phyloP scores from a whole-genome alignment of 2,888 invertebrate species.

The Dorcus hopei region DNA sequence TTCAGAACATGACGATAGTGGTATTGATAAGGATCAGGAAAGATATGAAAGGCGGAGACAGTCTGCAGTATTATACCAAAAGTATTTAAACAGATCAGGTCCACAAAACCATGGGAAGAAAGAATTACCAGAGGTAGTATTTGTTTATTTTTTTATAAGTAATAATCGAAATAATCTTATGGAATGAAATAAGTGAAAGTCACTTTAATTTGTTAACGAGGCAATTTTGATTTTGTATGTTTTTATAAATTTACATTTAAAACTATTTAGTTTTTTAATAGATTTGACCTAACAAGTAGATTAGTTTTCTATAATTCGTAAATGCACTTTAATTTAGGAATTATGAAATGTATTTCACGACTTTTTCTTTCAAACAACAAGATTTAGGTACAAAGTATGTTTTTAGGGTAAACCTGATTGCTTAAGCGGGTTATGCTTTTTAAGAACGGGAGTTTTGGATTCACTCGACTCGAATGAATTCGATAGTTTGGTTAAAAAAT shows the following conservation, averaged over 20 bases:
- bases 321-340: too few relatives aligned
- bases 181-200: conserved; percentile 1
- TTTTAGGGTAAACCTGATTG: conserved; percentile 69
- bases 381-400: conserved; percentile 1
- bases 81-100: conserved; percentile 73
- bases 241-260: conserved; percentile 7
- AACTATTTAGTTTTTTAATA: too few relatives aligned
- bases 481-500: conserved; percentile 67
- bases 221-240: conserved; percentile 1
- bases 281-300: too few relatives aligned
- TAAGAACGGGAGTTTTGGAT: conserved; percentile 84
- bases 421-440: conserved; percentile 65
- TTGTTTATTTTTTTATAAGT: conserved; percentile 1
- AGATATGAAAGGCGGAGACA: conserved; percentile 65
- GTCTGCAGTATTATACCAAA: conserved; percentile 66
- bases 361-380: background rate
- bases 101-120: conserved; percentile 81
- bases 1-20: conserved; percentile 39
- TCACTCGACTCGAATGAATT: conserved; percentile 83
- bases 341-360: too few relatives aligned
- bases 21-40: conserved; percentile 61
- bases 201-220: background rate
- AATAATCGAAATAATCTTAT: background rate
- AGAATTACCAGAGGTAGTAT: conserved; percentile 71
- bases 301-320: too few relatives aligned